Evolutionary conservation across 2,113 vertebrate genomes (phyloP), one percentile per base, ranked within the genome.

Genomic region (Puntigrus tetrazona): DNA sequence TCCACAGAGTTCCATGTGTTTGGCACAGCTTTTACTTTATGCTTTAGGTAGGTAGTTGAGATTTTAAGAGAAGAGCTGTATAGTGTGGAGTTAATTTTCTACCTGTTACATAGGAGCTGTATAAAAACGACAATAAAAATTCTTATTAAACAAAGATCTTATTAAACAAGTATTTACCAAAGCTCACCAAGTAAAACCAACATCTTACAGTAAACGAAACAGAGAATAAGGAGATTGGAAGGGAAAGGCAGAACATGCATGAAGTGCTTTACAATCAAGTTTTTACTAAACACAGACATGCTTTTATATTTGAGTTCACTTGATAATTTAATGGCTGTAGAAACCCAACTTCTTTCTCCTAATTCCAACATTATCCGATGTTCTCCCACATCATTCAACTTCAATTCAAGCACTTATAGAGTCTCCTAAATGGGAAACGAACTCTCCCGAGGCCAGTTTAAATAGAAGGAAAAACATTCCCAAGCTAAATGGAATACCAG

Each of bases 401-500:
- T 69, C 41, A 72, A 55, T 5, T 25, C 7, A 65, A 75, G 13
- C 31, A 29, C 77, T 73, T 75, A n/a, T 59, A 45, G 63, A 86
- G 84, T 79, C 70, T 45, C 63, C 73, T 50, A 78, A 84, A 83
- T 52, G 79, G 72, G 77, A 43, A 73, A 75, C 25, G 34, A 80
- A 36, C 36, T 81, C 77, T 83, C 65, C 34, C 18, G 36, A 73
- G 83, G 25, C n/a, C 5, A 16, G 61, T 43, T 18, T 41, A 81
- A 87, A 87, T 81, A 83, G 81, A 80, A 87, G n/a, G 29, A 50
- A 85, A 76, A 88, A 87, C 83, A 87, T 87, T 87, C 79, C n/a
- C 27, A 59, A 79, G 74, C 75, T 76, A 83, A 85, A 43, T 27
- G 69, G 27, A 80, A 88, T 76, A 47, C 57, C 80, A 85, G 45